phyloP scores from a whole-genome alignment of 2,113 vertebrate species.

The Ophthalmolycus amberensis region DNA sequence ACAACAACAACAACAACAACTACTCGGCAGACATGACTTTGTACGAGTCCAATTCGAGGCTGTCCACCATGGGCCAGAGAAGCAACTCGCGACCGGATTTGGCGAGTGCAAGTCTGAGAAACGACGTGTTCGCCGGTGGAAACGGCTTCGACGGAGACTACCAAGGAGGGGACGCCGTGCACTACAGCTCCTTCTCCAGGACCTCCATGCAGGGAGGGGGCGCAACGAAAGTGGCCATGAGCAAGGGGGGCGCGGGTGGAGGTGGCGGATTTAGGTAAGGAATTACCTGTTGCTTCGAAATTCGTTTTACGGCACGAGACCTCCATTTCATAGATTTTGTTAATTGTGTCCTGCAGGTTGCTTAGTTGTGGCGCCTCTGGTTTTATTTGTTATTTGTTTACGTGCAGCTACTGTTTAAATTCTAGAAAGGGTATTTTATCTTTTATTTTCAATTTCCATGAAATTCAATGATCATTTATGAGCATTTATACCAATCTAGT shows the following conservation, averaged over 20 bases:
- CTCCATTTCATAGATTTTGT: too few species aligned
- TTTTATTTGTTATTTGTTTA: not conserved
- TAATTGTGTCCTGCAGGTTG: slow-evolving; percentile 12
- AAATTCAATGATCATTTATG: not conserved
- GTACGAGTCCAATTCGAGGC: too few species aligned
- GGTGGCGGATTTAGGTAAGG: slow-evolving; percentile 55
- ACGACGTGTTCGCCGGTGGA: slow-evolving; percentile 56
- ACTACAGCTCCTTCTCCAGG: slow-evolving; percentile 53
- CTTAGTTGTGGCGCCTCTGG: too few species aligned
- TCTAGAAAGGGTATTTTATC: not conserved
- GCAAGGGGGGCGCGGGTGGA: not conserved
- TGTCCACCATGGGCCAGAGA: slow-evolving; percentile 45
- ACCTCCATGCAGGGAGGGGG: slow-evolving; percentile 67
- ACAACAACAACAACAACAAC: not conserved
- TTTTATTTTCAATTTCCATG: not conserved
- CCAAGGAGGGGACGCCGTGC: slow-evolving; percentile 34
- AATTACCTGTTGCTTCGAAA: slow-evolving; percentile 50
- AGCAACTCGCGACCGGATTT: slow-evolving; percentile 76
- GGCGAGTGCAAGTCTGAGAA: slow-evolving; percentile 27
- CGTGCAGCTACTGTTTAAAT: not conserved
- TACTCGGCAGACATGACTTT: slow-evolving; percentile 24
- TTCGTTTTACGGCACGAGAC: not conserved
- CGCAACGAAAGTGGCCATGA: not conserved
- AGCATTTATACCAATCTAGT: not conserved
- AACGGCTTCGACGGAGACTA: slow-evolving; percentile 62